Conservation (phyloP, 1,140 invertebrate species). For the Diabrotica undecimpunctata region DNA sequence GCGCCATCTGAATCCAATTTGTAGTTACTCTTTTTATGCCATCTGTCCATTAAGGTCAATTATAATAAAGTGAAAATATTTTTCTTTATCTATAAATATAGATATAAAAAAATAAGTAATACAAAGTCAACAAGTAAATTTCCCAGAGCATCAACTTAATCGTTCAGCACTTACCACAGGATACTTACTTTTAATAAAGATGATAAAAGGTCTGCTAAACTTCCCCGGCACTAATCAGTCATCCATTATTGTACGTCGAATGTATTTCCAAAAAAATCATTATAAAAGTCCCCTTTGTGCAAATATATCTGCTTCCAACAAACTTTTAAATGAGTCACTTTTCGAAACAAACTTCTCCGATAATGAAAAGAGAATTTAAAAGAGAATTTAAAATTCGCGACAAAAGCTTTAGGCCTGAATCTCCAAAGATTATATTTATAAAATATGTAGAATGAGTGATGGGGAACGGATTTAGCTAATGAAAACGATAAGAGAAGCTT, state of each 20-base stretch:
- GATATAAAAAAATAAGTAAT: no score
- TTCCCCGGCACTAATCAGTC: background rate
- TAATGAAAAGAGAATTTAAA: constrained; percentile 15
- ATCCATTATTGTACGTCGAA: background rate
- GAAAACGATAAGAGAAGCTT: constrained; percentile 2
- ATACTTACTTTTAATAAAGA: background rate
- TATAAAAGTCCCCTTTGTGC: constrained; percentile 12
- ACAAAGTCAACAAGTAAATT: background rate
- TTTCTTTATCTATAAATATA: no score
- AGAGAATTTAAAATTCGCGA: constrained; percentile 1
- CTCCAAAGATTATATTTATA: constrained; percentile 13
- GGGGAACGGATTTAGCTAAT: constrained; percentile 7
- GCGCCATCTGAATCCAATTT: no score
- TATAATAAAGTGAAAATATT: no score
- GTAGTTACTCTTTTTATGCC: no score
- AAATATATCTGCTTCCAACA: constrained; percentile 8
- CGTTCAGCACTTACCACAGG: background rate
- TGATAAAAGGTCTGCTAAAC: background rate
- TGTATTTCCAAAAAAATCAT: constrained; percentile 1
- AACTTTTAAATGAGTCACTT: constrained; percentile 16
- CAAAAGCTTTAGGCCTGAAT: constrained; percentile 4
- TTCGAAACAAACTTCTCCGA: constrained; percentile 10
- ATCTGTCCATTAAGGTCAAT: no score
- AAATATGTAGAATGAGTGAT: constrained; percentile 10
- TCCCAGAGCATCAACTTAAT: background rate